Base-by-base conservation (phyloP, 2,888 invertebrate genomes). In the Stenolophus ochropezus region DNA sequence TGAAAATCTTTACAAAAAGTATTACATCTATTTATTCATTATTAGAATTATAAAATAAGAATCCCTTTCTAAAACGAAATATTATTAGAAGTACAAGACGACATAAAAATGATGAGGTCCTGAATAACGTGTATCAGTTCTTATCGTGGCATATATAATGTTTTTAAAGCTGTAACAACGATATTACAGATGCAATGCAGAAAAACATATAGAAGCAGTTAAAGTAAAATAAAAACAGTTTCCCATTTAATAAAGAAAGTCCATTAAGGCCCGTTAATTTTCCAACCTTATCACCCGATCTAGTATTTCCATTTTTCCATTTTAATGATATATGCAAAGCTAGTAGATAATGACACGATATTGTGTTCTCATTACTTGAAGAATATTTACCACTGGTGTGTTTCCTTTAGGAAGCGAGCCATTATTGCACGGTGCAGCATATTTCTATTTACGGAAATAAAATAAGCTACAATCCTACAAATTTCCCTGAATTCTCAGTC, bases 391-490 rank as follows among this genome's bases (percentile, higher is more conserved):
- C 33, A 8, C 65, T 18, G 0, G 33, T 69, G 33, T 69, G 33
- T 33, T 27, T 69, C 65, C 65, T 5, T 11, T 8, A 69, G 65
- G 65, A 69, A 69, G 65, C 27, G 5, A 69, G 18, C 18, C 65
- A 69, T 69, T 69, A 69, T 27, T 33, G 65, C 33, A 69, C 21
- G 65, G 33, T 21, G 33, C n/a, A 16, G 65, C 65, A 69, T 69
- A 69, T 69, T 69, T 33, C 33, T 69, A 69, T 69, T 69, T 27
- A 8, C 65, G 65, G 65, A 69, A 69, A 33, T 33, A 69, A 69
- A 69, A 33, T 69, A 33, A 69, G 16, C 65, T 33, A 33, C 27
- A 27, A 69, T 27, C 27, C 65, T 18, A 33, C 27, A 27, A 69
- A 69, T 69, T 69, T 69, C 27, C 18, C 16, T 16, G 65, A 69